Evolutionary conservation across 2,797 vertebrate genomes (phyloP).

Genomic region (Protonibea diacanthus): DNA sequence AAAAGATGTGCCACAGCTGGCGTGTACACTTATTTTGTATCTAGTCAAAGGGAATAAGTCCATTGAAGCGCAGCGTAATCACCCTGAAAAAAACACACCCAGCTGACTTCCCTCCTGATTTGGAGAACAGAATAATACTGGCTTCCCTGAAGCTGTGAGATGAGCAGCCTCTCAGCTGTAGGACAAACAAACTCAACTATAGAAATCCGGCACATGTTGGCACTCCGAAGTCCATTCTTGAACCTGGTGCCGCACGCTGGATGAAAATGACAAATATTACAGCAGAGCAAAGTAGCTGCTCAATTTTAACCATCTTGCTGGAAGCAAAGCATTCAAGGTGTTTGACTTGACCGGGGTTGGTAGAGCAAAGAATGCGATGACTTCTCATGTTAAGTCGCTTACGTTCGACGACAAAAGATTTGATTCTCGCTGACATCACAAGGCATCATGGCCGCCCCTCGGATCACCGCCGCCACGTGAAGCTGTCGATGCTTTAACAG

Average conservation of each 20-base stretch:
- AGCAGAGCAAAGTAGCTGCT: slow-evolving; percentile 33
- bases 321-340: slow-evolving; percentile 35
- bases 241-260: background rate
- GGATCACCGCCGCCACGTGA: slow-evolving; percentile 3
- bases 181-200: slow-evolving; percentile 12
- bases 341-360: background rate
- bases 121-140: slow-evolving; percentile 46
- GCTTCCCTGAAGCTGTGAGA: slow-evolving; percentile 42
- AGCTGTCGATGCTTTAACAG: slow-evolving; percentile 14
- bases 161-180: slow-evolving; percentile 30
- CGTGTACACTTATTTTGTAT: slow-evolving; percentile 46
- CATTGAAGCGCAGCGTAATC: slow-evolving; percentile 44
- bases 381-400: background rate
- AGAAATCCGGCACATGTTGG: slow-evolving; percentile 5
- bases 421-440: slow-evolving; percentile 2
- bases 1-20: slow-evolving; percentile 55
- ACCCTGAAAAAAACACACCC: slow-evolving; percentile 27
- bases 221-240: background rate
- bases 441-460: background rate
- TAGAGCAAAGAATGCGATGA: background rate
- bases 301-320: slow-evolving; percentile 37
- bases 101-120: slow-evolving; percentile 39
- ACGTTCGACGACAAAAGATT: background rate
- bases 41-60: slow-evolving; percentile 56
- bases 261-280: slow-evolving; percentile 27